A percentile compares a stretch with the other conserved stretches of the same genome.
phyloP scores from a whole-genome alignment of 2,888 invertebrate genomes.

The Chrysolina haemoptera region DNA sequence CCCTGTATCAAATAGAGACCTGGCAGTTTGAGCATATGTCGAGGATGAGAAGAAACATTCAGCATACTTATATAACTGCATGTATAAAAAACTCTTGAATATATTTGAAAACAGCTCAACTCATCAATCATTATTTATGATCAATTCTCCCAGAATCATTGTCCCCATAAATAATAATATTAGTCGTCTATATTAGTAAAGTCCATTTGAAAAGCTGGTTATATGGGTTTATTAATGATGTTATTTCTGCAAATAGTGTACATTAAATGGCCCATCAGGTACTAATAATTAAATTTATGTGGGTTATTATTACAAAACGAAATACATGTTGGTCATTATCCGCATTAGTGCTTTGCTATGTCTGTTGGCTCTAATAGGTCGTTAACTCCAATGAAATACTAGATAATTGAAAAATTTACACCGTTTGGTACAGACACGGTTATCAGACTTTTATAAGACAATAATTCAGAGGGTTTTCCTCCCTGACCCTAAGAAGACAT shows the following conservation, averaged over 20 bases:
- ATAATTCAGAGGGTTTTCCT: no score
- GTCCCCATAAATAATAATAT: conserved; percentile 5
- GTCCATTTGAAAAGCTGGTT: conserved; percentile 10
- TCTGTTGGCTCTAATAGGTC: not conserved
- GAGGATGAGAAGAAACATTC: no score
- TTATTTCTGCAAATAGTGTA: conserved; percentile 7
- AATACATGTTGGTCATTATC: conserved; percentile 19
- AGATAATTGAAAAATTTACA: not conserved
- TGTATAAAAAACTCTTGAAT: no score
- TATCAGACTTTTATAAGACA: no score
- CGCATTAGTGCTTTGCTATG: not conserved
- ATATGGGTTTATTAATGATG: conserved; percentile 13
- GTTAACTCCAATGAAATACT: not conserved
- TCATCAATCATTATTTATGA: not conserved
- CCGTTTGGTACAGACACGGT: no score
- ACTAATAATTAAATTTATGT: conserved; percentile 23
- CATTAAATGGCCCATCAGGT: conserved; percentile 28
- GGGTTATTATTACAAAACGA: conserved; percentile 15
- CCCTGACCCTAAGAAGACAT: no score
- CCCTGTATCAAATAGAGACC: no score
- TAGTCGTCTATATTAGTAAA: not conserved
- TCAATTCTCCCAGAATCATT: not conserved
- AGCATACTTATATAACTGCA: no score
- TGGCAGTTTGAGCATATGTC: no score
- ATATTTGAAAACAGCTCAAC: not conserved